phyloP scores from a whole-genome alignment of 2,888 invertebrate species.

The Sesia bembeciformis region DNA sequence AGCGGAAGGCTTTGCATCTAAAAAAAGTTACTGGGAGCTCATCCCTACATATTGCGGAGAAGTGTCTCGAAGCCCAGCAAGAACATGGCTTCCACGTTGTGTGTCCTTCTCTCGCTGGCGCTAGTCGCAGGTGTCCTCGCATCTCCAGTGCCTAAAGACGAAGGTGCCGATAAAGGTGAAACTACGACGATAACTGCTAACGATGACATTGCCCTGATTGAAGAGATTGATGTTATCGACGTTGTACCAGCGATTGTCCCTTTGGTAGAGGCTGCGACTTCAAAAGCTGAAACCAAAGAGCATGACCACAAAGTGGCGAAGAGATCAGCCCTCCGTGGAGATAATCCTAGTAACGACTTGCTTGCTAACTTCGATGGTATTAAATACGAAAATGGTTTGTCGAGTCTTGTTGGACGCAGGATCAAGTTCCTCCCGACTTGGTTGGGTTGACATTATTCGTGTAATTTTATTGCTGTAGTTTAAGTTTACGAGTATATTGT shows the following conservation, averaged over 20 bases:
- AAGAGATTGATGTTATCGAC: slow-evolving; percentile 39
- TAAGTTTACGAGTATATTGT: too few relatives aligned
- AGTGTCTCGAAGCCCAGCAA: slow-evolving; percentile 35
- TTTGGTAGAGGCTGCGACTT: slow-evolving; percentile 17
- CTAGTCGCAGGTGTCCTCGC: slow-evolving; percentile 28
- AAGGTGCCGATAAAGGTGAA: slow-evolving; percentile 12
- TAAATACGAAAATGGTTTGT: slow-evolving; percentile 35
- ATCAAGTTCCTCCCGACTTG: slow-evolving; percentile 61
- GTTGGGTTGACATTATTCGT: slow-evolving; percentile 28
- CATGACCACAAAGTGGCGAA: slow-evolving; percentile 40
- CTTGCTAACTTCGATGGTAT: slow-evolving; percentile 46
- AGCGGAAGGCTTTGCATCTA: slow-evolving; percentile 21
- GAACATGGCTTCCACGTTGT: slow-evolving; percentile 43
- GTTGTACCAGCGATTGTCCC: slow-evolving; percentile 37
- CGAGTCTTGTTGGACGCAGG: slow-evolving; percentile 46
- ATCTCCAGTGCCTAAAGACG: slow-evolving; percentile 22
- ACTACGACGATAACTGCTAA: slow-evolving; percentile 27
- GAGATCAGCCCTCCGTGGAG: slow-evolving; percentile 45
- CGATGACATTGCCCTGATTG: slow-evolving; percentile 24
- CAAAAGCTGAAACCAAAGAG: slow-evolving; percentile 15
- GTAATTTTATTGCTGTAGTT: neutral
- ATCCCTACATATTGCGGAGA: slow-evolving; percentile 31
- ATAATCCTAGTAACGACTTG: slow-evolving; percentile 48
- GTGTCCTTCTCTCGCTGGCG: slow-evolving; percentile 41
- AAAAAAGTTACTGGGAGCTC: slow-evolving; percentile 25